phyloP scores from a whole-genome alignment of 2,888 invertebrate genomes.

The Andrena bicolor region DNA sequence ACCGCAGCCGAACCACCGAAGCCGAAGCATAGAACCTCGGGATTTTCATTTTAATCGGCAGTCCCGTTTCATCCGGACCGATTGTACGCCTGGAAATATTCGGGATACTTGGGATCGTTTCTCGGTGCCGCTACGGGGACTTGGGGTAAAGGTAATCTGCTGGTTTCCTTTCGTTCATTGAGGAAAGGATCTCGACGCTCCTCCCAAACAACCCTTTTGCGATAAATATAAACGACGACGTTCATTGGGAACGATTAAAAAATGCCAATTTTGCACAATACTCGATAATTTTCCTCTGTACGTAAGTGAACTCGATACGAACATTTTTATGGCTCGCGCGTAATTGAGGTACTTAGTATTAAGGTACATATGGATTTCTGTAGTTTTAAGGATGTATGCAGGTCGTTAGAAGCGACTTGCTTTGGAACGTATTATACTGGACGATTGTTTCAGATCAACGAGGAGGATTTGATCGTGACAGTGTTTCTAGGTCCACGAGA shows the following conservation, averaged over 20 bases:
- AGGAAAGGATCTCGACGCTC: neutral
- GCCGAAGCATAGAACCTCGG: conserved; percentile 7
- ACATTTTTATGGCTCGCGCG: conserved; percentile 39
- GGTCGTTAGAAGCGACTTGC: conserved; percentile 44
- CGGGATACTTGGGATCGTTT: conserved; percentile 37
- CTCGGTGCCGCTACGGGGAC: neutral
- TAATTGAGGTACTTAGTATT: conserved; percentile 22
- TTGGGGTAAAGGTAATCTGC: conserved; percentile 4
- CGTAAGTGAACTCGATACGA: conserved; percentile 29
- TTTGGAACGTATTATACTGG: conserved; percentile 65
- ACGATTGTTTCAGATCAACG: conserved; percentile 68
- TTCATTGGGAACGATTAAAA: conserved; percentile 1
- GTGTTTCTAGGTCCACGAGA: neutral
- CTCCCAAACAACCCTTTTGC: neutral
- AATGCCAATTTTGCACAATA: too few relatives aligned
- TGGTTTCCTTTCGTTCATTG: neutral
- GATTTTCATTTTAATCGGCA: conserved; percentile 75
- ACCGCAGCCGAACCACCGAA: conserved; percentile 29
- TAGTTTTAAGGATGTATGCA: neutral
- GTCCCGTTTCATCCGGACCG: conserved; percentile 45
- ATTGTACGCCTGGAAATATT: conserved; percentile 64
- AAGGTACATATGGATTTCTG: neutral
- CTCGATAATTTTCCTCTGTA: conserved; percentile 11
- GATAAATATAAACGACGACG: neutral
- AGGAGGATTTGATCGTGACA: conserved; percentile 29